A percentile compares a stretch with the other conserved stretches of the same genome.
These are phyloP conservation scores for Tragelaphus buxtoni DNA, from an alignment of 2,113 vertebrate genomes.

Conservation along the genomic window DNA sequence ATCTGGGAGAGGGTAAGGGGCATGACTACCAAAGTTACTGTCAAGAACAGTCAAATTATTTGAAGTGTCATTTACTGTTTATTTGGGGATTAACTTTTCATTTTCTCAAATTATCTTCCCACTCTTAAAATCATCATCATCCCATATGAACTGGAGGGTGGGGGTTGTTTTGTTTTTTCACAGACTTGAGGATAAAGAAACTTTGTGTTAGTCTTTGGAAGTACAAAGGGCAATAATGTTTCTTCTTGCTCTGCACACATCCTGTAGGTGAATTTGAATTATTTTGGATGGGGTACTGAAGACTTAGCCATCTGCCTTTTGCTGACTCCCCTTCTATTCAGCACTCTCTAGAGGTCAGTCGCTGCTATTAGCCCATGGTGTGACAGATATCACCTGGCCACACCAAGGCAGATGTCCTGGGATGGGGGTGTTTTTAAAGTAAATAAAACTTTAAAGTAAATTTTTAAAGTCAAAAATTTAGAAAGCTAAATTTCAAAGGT, in stretches of 20 bases:
- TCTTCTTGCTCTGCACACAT: background rate
- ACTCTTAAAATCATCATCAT: background rate
- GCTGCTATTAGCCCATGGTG: background rate
- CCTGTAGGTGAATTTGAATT: background rate
- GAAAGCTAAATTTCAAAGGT: background rate
- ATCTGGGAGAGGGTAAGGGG: background rate
- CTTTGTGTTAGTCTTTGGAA: background rate
- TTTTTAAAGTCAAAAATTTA: background rate
- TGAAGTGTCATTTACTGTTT: background rate
- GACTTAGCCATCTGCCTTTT: background rate
- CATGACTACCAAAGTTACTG: background rate
- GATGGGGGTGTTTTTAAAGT: background rate
- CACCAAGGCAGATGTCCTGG: background rate
- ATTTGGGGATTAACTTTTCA: background rate
- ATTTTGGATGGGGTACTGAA: background rate
- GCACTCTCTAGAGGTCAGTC: rapidly evolving
- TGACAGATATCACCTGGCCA: background rate
- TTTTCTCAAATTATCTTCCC: background rate
- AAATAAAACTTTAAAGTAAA: background rate
- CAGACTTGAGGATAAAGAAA: background rate
- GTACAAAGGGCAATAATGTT: background rate
- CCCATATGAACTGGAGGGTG: background rate
- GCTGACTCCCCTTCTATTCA: background rate
- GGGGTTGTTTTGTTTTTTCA: background rate
- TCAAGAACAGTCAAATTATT: background rate